Percentiles rank a stretch among this genome's conserved stretches.
Evolutionary conservation across 2,113 vertebrate species (phyloP).

Genomic region (Pleuronectes platessa): DNA sequence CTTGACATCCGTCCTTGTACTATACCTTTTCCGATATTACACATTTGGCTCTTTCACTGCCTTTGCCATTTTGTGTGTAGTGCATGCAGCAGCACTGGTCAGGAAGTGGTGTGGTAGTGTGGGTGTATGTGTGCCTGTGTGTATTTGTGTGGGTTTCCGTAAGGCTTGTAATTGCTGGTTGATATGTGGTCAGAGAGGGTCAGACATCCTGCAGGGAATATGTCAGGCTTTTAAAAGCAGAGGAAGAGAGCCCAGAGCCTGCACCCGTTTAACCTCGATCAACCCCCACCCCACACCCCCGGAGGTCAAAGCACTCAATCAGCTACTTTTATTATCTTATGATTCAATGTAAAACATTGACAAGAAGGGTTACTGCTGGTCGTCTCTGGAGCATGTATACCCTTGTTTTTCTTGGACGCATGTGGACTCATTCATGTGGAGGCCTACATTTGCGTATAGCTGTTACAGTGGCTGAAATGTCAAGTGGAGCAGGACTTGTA

Average conservation of each 20-base stretch:
- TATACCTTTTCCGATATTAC: constrained; percentile 8
- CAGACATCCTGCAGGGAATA: constrained; percentile 64
- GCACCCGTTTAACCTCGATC: constrained; percentile 66
- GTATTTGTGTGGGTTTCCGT: constrained; percentile 12
- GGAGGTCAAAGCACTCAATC: constrained; percentile 69
- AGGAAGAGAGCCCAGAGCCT: constrained; percentile 47
- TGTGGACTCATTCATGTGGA: background rate
- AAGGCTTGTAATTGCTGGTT: constrained; percentile 68
- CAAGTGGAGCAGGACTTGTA: background rate
- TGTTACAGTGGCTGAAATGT: background rate
- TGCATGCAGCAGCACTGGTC: constrained; percentile 5
- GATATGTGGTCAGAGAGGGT: constrained; percentile 74
- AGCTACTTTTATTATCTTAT: constrained; percentile 61
- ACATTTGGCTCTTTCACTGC: background rate
- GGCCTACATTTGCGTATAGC: constrained; percentile 12
- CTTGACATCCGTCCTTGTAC: background rate
- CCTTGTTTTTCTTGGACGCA: background rate
- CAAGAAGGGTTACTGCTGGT: background rate
- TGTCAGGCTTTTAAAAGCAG: constrained; percentile 69
- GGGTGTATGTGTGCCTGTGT: constrained; percentile 10
- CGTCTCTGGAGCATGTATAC: background rate
- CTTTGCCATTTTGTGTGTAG: constrained; percentile 18
- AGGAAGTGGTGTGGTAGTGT: background rate
- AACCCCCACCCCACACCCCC: constrained; percentile 24
- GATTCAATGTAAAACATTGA: constrained; percentile 46